These are phyloP conservation scores for Chelonoidis abingdonii DNA, from an alignment of 2,113 vertebrate genomes.

Conservation along the genomic window DNA sequence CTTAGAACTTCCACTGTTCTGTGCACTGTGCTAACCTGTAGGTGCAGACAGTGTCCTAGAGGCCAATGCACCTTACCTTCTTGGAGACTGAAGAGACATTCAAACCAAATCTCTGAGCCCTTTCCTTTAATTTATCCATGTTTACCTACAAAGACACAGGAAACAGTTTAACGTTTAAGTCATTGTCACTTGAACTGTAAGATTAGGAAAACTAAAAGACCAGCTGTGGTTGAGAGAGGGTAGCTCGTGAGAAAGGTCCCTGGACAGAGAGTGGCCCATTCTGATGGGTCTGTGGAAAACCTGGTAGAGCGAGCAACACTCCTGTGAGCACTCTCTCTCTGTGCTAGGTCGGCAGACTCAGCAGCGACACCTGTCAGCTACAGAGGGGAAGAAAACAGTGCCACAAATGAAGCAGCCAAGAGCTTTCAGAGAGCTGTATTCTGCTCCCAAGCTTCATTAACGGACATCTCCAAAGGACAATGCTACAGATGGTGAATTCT, in stretches of 20 bases:
- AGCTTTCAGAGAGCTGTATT: neutral
- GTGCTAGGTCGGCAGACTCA: accelerated
- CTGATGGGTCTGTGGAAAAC: accelerated
- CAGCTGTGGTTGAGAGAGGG: neutral
- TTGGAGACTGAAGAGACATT: conserved; percentile 92
- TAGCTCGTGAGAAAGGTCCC: accelerated
- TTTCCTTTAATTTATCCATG: conserved; percentile 91
- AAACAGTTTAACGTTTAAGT: neutral
- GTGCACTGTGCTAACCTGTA: neutral
- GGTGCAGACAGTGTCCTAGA: conserved; percentile 11
- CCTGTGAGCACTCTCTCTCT: neutral
- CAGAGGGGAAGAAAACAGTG: accelerated
- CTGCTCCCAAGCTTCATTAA: neutral
- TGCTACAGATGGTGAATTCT: accelerated
- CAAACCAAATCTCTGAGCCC: conserved; percentile 92
- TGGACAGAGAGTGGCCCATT: accelerated
- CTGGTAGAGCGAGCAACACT: neutral
- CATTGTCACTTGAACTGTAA: neutral
- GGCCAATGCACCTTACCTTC: conserved; percentile 82
- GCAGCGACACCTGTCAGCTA: neutral
- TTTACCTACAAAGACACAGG: conserved; percentile 80
- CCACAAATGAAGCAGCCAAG: neutral
- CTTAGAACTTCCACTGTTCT: neutral
- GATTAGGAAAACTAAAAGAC: neutral
- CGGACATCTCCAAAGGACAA: neutral